Evolutionary conservation across 2,888 invertebrate genomes (phyloP), one percentile per base, ranked within the genome.

Genomic region (Tribolium freemani): DNA sequence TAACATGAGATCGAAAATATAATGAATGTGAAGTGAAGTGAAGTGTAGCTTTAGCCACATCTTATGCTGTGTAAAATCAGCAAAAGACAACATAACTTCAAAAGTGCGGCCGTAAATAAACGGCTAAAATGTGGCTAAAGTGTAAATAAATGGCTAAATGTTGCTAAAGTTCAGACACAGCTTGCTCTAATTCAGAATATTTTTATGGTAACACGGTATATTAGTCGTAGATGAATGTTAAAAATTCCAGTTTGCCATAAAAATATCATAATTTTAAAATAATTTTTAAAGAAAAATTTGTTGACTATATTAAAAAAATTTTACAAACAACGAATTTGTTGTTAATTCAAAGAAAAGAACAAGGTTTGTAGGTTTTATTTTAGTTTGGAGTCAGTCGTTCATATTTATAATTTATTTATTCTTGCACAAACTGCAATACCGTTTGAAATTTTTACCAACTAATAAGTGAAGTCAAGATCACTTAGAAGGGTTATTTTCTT

Each of bases 381-480:
- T 58, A 2, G 58, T 5, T 44, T 58, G 4, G 31, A 44, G 2
- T 9, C 20, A 3, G n/a, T 58, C 5, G 5, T 44, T 5, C 5
- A 8, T 38, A 38, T 38, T n/a, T 58, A 58, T 13, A 38, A 58
- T 30, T 10, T 2, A 5, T 31, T 11, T 20, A 44, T 31, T 44
- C 11, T 10, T 30, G 1, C 8, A 1, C 9, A 51, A 20, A 48
- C n/a, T n/a, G n/a, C n/a, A n/a, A 13, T 48, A 13, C 6, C 5
- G 13, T 4, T 51, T 51, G 8, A 13, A 51, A 1, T 58, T 10
- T 31, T n/a, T 44, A 11, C 58, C 58, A 5, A n/a, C 31, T 1
- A 44, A 58, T 44, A 58, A 58, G 11, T 30, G 20, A 20, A 38
- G 38, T 11, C 58, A 58, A 38, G 58, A 30, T 38, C 31, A 38